These are phyloP conservation scores for Speoplatyrhinus poulsoni DNA, from an alignment of 2,113 vertebrate genomes.

Conservation along the genomic window DNA sequence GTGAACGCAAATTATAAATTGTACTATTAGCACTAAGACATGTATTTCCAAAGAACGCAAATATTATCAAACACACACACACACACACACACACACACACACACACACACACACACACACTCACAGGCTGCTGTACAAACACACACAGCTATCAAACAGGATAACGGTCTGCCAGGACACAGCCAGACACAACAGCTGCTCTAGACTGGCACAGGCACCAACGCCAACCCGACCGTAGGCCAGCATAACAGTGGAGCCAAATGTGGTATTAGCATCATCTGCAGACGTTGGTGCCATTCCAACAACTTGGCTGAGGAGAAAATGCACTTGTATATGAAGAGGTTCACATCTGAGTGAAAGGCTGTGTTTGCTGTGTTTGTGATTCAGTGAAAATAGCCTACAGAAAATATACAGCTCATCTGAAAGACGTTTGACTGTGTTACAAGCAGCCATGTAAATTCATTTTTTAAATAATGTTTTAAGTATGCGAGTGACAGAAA, in stretches of 20 bases:
- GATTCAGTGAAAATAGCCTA: constrained; percentile 5
- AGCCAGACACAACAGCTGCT: constrained; percentile 51
- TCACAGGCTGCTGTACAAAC: not conserved
- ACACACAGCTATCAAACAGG: constrained; percentile 19
- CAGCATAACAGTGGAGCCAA: constrained; percentile 39
- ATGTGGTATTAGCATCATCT: constrained; percentile 38
- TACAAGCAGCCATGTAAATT: no score
- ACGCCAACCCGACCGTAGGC: constrained; percentile 28
- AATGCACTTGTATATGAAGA: constrained; percentile 13
- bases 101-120: not conserved
- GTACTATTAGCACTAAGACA: no score
- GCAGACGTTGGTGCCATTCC: constrained; percentile 24
- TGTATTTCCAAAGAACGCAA: no score
- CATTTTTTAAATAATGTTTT: no score
- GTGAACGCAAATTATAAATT: no score
- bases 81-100: not conserved
- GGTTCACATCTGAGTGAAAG: constrained; percentile 15
- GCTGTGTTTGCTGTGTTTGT: constrained; percentile 32
- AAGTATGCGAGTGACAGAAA: no score
- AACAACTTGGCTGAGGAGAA: constrained; percentile 10
- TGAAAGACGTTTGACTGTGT: not conserved
- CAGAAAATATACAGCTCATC: no score
- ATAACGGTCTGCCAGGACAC: not conserved
- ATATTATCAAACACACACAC: not conserved
- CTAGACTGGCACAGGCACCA: constrained; percentile 27